phyloP scores from a whole-genome alignment of 2,113 vertebrate genomes.

The Dasyornis broadbenti region DNA sequence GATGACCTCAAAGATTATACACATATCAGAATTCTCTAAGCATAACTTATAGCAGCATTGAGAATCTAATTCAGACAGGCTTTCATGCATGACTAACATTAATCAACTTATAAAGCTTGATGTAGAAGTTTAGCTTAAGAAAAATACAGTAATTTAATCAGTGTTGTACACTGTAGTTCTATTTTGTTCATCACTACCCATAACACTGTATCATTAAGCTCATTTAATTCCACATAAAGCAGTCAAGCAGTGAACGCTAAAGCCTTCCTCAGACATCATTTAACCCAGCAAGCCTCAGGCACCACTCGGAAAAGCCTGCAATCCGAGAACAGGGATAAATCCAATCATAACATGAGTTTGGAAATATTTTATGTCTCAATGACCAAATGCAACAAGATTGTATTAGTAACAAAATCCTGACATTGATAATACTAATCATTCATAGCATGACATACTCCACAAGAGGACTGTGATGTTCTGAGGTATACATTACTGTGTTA shows the following conservation, averaged over 20 bases:
- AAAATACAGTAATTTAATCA: slow-evolving; percentile 34
- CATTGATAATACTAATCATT: neutral
- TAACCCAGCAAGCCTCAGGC: slow-evolving; percentile 53
- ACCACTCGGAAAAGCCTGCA: neutral
- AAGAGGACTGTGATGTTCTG: neutral
- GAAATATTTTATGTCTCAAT: neutral
- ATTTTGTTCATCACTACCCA: slow-evolving; percentile 22
- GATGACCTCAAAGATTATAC: neutral
- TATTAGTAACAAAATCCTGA: neutral
- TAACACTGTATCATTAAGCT: slow-evolving; percentile 27
- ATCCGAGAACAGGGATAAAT: neutral
- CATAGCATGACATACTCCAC: neutral
- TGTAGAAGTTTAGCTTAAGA: slow-evolving; percentile 5
- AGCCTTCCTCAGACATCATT: slow-evolving; percentile 47
- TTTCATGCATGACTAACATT: slow-evolving; percentile 26
- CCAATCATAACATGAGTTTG: neutral
- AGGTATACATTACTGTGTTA: neutral
- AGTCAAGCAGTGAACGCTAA: slow-evolving; percentile 32
- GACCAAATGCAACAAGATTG: neutral
- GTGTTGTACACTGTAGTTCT: neutral
- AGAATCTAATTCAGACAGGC: neutral
- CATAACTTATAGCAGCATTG: neutral
- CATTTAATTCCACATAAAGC: slow-evolving; percentile 38
- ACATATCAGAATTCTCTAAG: neutral
- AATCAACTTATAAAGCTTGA: slow-evolving; percentile 26